Evolutionary conservation across 1,140 invertebrate species (phyloP).

Genomic region (Ephestia elutella): DNA sequence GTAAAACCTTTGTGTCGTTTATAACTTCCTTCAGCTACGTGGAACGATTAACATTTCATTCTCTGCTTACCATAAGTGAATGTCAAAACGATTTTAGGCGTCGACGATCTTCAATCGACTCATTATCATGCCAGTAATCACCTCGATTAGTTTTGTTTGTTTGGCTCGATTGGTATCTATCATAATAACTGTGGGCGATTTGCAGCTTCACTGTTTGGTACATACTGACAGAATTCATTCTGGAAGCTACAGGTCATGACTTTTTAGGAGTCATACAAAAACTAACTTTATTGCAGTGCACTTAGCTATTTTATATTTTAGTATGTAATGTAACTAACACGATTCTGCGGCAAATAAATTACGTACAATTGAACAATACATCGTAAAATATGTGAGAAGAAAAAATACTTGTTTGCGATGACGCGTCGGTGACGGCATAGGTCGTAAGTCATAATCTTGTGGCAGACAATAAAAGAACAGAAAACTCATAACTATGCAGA

Average conservation of each 20-base stretch:
- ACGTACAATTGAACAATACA: background rate
- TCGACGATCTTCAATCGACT: background rate
- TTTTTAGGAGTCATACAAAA: too few species aligned
- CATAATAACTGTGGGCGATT: background rate
- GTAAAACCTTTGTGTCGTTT: conserved; percentile 39
- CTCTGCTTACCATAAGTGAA: background rate
- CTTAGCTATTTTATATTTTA: too few species aligned
- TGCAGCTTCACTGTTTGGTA: too few species aligned
- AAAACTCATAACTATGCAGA: background rate
- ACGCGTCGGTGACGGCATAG: background rate
- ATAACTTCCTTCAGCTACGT: conserved; percentile 61
- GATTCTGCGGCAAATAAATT: background rate
- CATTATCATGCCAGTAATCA: background rate
- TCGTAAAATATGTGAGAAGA: background rate
- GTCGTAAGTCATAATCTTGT: background rate
- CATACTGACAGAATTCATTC: too few species aligned
- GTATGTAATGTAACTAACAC: background rate
- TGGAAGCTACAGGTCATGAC: too few species aligned
- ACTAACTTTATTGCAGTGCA: too few species aligned
- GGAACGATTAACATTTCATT: conserved; percentile 36
- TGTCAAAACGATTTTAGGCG: conserved; percentile 4
- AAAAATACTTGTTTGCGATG: background rate
- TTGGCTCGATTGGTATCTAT: background rate
- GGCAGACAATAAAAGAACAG: background rate
- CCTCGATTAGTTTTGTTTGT: background rate